Evolutionary conservation across 2,888 invertebrate species (phyloP), one percentile per base, ranked within the genome.

Genomic region (Boloria euphrosyne): DNA sequence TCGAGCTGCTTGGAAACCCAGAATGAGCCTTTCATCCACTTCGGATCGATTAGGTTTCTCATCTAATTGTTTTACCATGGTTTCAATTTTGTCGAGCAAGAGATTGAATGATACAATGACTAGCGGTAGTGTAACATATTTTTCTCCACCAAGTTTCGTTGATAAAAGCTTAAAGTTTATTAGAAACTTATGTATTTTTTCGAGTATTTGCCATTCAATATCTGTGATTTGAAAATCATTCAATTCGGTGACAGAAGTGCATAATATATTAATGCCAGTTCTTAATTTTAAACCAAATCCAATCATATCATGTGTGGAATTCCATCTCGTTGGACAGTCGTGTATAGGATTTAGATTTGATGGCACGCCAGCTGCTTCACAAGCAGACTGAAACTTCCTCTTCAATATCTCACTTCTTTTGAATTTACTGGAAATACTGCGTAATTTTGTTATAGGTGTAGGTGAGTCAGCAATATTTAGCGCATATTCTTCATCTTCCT

Each of bases 21-120:
- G 68, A 72, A 73, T 74, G 71, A 74, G 71, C 71, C 70, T 71
- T 73, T 74, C 71, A 73, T 74, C 74, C 68, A 73, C 73, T 74
- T 71, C 73, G 65, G 71, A 64, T 72, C 70, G 68, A 72, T 74
- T 73, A 69, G 73, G 72, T 74, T 74, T 74, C 71, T 74, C 71
- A 72, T 71, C 72, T 71, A 72, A 69, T 50, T 71, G 71, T 73
- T 71, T 71, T 73, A 71, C 73, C 70, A 70, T 70, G 46, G 46
- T 7, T 46, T 46, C 46, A 46, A 46, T 46, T 72, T 73, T 70
- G 70, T 71, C 71, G 44, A 73, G 71, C 70, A 70, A 71, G 69
- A 72, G 70, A 72, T 72, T 73, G 69, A 73, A 73, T 72, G 73
- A 71, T 72, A 73, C 72, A 69, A 71, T 72, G 68, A 73, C 70